phyloP scores from a whole-genome alignment of 2,113 vertebrate genomes.

The Gallinago media region DNA sequence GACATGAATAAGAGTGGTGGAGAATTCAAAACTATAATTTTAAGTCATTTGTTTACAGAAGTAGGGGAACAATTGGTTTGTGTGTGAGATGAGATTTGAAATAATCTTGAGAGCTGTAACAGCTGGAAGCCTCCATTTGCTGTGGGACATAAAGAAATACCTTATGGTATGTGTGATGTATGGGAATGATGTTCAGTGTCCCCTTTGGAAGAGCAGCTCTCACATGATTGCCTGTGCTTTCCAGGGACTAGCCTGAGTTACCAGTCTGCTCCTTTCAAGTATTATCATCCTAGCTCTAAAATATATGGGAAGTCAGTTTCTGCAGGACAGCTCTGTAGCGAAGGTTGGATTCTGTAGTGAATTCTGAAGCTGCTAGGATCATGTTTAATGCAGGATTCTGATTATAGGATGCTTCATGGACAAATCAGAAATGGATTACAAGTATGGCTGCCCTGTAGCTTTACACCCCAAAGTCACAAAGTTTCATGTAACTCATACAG shows the following conservation, averaged over 20 bases:
- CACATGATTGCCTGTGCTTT: background rate
- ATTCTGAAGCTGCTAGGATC: background rate
- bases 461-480: background rate
- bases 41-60: background rate
- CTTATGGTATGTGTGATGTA: background rate
- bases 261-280: background rate
- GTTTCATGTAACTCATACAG: background rate
- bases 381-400: background rate
- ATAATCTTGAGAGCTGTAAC: background rate
- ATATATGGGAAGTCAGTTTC: background rate
- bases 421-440: background rate
- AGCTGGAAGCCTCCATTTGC: background rate
- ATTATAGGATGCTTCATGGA: background rate
- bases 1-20: background rate
- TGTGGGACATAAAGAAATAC: background rate
- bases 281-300: background rate
- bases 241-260: background rate
- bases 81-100: background rate
- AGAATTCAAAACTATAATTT: background rate
- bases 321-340: background rate
- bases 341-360: background rate
- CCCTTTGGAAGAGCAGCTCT: background rate
- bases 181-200: background rate
- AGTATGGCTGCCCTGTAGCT: background rate
- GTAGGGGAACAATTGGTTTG: background rate